Percentiles rank a stretch among this genome's conserved stretches.
Conservation (phyloP, 2,113 vertebrate genomes). For the Chaetorhynchus papuensis region DNA sequence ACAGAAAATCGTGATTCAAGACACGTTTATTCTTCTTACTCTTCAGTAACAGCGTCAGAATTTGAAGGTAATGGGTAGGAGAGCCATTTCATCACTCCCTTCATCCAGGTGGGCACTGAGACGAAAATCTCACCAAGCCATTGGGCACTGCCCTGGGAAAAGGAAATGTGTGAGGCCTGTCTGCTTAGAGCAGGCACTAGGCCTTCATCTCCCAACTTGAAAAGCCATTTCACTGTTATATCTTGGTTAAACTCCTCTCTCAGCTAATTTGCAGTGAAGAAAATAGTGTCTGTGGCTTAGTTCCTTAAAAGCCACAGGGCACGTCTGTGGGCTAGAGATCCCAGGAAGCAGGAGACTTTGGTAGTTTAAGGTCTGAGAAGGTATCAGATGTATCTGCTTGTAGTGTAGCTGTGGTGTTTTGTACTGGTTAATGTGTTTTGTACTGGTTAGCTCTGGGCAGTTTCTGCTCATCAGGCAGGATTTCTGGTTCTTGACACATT, state of each 20-base stretch:
- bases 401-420: background rate
- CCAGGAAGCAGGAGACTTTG: background rate
- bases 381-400: background rate
- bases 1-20: background rate
- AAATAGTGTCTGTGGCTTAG: background rate
- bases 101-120: background rate
- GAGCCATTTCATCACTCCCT: background rate
- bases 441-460: background rate
- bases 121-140: background rate
- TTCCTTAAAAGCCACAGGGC: background rate
- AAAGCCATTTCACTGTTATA: background rate
- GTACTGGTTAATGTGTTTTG: background rate
- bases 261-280: background rate
- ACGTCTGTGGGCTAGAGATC: background rate
- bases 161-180: background rate
- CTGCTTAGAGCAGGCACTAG: background rate
- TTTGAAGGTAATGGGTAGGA: background rate
- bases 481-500: background rate
- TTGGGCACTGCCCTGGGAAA: background rate
- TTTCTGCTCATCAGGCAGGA: background rate
- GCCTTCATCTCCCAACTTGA: background rate
- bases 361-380: background rate
- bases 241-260: background rate
- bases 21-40: background rate
- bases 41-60: background rate